Evolutionary conservation across 2,888 invertebrate genomes (phyloP).

Genomic region (Emmelina monodactyla): DNA sequence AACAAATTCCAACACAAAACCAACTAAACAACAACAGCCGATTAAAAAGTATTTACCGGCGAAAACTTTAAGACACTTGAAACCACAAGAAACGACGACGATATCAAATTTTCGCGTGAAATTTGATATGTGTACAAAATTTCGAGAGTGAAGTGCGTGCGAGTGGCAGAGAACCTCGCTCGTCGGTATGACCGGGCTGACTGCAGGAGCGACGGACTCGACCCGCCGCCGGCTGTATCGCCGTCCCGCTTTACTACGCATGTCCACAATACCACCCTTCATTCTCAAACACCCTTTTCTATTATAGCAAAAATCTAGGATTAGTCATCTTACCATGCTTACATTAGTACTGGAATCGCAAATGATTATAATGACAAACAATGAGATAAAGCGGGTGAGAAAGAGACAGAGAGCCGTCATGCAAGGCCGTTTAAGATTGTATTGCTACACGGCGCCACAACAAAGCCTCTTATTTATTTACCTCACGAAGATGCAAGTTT

Average conservation of each 20-base stretch:
- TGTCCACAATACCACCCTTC: slow-evolving; percentile 45
- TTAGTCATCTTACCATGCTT: no score
- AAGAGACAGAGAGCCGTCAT: slow-evolving; percentile 26
- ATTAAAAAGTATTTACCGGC: slow-evolving; percentile 31
- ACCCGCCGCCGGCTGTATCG: slow-evolving; percentile 32
- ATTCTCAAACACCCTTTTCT: neutral
- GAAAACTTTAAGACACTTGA: slow-evolving; percentile 46
- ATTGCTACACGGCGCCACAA: slow-evolving; percentile 31
- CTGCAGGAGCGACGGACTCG: slow-evolving; percentile 50
- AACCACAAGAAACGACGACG: slow-evolving; percentile 51
- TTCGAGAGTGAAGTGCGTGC: slow-evolving; percentile 21
- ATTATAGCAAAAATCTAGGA: neutral
- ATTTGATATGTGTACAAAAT: slow-evolving; percentile 60
- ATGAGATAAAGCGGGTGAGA: slow-evolving; percentile 17
- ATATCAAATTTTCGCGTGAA: slow-evolving; percentile 63
- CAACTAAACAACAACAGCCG: slow-evolving; percentile 24
- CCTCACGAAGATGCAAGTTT: no score
- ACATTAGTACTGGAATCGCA: neutral
- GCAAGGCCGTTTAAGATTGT: slow-evolving; percentile 49
- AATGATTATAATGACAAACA: neutral
- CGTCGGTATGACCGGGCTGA: slow-evolving; percentile 44
- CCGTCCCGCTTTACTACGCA: slow-evolving; percentile 56
- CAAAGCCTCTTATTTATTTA: neutral
- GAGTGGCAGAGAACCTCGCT: slow-evolving; percentile 26
- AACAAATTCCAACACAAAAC: slow-evolving; percentile 32